Base-by-base conservation (phyloP, 2,113 vertebrate genomes). In the Dolichotis patagonum region DNA sequence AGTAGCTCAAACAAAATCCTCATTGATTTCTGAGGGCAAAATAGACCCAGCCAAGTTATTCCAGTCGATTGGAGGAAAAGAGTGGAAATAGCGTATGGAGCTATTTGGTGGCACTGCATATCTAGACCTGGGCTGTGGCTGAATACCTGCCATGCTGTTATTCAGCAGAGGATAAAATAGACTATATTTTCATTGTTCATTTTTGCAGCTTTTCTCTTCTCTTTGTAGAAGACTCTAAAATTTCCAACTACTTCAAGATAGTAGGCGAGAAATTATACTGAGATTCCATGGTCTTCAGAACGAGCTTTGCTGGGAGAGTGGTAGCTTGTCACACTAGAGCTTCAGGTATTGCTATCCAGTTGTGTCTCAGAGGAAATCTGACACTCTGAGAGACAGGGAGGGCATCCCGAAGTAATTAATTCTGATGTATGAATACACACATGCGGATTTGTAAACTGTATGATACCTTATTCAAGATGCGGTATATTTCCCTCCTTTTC, bases 211-310 rank as follows among this genome's bases (percentile, higher is more conserved):
- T 49, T 94, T 43, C 28, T 20, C 30, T 94, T 43, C 28, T 20
- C 30, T 89, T 86, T 95, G 71, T 91, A 56, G 56, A 71, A 85
- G 46, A 71, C 49, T 75, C 49, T 63, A 52, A 94, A 35, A 43
- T 67, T 78, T 65, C 10, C 41, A 49, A 32, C 26, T 43, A 35
- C 85, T 46, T 96, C 62, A 75, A 11, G 89, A 69, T 83, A 86
- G 84, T 78, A 94, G 46, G 30, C 30, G 93, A 93, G 22, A 30
- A 80, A 58, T 63, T 91, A 58, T 84, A 12, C 88, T 73, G 7
- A 63, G 67, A 95, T 56, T 46, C 49, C 93, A 14, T 80, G 65
- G 85, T 73, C 58, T 92, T 97, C 26, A 90, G 73, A 86, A 84
- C 91, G 26, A 95, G 32, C 28, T 67, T 24, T 90, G 28, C 62